Evolutionary conservation across 2,113 vertebrate genomes (phyloP), one percentile per base, ranked within the genome.

Genomic region (Cyphomyrus plagiostoma): DNA sequence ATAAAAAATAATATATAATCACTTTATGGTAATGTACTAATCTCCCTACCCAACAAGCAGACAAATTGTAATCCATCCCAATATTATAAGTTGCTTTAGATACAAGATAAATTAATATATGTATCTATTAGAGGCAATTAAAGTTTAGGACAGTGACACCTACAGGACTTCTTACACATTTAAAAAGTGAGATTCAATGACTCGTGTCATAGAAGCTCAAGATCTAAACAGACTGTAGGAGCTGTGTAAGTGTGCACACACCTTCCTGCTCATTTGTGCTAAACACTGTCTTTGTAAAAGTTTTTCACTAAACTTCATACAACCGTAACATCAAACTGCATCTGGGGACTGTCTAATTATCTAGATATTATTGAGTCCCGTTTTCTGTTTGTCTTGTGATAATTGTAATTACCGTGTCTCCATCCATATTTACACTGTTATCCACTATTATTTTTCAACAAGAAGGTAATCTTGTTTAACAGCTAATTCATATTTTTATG

Each of bases 321-420:
- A 48, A 42, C 45, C 45, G 35, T 42, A 11, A 84, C 42, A 84
- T 46, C 45, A 84, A 48, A 84, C 45, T n/a, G 45, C 21, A 48
- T 84, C 17, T 19, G 74, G 42, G 82, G 21, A 11, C 80, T 84
- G 82, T 84, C 45, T 46, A 48, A 23, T 46, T 48, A 84, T 84
- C 45, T 84, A 8, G 10, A 45, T 48, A 84, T 84, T 46, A 84
- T 48, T 48, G 23, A n/a, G 45, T 23, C 85, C 84, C 92, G 91
- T 90, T 92, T 91, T 91, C 88, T 91, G 92, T 94, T 94, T 92
- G 94, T 94, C 94, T 94, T 95, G 93, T 94, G 94, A 96, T 95
- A 94, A 94, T 93, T 93, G 95, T 96, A 96, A 96, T 96, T 96
- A 95, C 93, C 95, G 94, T 92, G 93, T 94, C 91, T 93, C 92